phyloP scores from a whole-genome alignment of 1,140 invertebrate genomes.

The Ostrea edulis region DNA sequence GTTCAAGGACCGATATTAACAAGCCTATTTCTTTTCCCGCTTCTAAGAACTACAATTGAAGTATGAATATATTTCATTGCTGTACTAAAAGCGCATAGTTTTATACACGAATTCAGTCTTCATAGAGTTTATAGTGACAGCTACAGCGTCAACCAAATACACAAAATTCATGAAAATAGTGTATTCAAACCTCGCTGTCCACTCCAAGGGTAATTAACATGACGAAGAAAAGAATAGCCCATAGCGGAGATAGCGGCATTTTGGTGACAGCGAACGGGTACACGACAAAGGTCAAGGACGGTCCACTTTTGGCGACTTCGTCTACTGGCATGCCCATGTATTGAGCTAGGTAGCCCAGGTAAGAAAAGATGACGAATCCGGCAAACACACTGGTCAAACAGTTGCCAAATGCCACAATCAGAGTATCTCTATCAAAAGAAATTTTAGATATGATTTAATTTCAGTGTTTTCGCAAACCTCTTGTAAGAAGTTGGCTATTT shows the following conservation, averaged over 20 bases:
- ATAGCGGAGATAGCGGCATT: conserved; percentile 94
- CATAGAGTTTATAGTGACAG: too few species aligned
- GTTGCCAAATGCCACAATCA: conserved; percentile 95
- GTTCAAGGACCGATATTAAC: too few species aligned
- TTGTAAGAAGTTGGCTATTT: too few species aligned
- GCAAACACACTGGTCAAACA: conserved; percentile 97
- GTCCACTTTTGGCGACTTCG: conserved; percentile 92
- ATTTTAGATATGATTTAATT: background rate
- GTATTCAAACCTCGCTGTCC: conserved; percentile 87
- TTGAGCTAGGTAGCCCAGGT: conserved; percentile 93
- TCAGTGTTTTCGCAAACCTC: too few species aligned
- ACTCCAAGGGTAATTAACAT: conserved; percentile 96
- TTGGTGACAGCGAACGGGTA: conserved; percentile 98
- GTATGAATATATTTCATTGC: too few species aligned
- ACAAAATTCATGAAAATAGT: too few species aligned
- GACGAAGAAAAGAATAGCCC: conserved; percentile 98
- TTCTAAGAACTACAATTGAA: too few species aligned
- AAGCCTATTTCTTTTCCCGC: too few species aligned
- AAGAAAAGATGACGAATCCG: conserved; percentile 98
- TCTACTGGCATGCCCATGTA: conserved; percentile 91
- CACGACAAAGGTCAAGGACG: conserved; percentile 96
- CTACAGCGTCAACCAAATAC: too few species aligned
- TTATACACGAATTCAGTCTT: too few species aligned
- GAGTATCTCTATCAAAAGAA: conserved; percentile 88
- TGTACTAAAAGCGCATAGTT: too few species aligned